Percentiles rank a stretch among this genome's conserved stretches.
Evolutionary conservation across 1,140 invertebrate genomes (phyloP).

Genomic region (Tetraneura akinire): DNA sequence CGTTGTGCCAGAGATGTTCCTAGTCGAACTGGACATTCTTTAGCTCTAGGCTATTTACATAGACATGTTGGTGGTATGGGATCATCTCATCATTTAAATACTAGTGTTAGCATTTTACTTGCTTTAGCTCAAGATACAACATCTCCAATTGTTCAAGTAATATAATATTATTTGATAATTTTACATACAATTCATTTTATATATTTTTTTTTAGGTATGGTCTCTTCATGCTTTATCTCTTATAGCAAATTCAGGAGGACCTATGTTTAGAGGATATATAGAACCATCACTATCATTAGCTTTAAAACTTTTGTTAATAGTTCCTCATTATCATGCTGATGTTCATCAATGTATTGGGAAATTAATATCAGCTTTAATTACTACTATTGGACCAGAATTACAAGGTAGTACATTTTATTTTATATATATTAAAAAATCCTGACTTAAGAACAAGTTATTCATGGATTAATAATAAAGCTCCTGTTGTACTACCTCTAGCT

Average conservation of each 20-base stretch:
- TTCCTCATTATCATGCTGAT: constrained; percentile 87
- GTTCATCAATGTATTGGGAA: constrained; percentile 94
- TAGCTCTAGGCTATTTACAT: constrained; percentile 90
- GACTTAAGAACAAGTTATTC: no score
- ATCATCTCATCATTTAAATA: constrained; percentile 88
- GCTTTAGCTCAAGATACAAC: constrained; percentile 91
- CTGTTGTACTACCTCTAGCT: no score
- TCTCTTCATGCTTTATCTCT: constrained; percentile 91
- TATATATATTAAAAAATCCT: no score
- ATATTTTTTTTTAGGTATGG: constrained; percentile 76
- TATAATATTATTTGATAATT: constrained; percentile 47
- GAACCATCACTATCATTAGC: constrained; percentile 89
- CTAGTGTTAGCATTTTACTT: constrained; percentile 89
- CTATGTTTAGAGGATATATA: constrained; percentile 96
- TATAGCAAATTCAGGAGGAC: constrained; percentile 96
- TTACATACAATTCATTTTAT: no score
- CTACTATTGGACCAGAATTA: constrained; percentile 96
- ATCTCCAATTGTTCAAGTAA: constrained; percentile 85
- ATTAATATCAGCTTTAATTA: constrained; percentile 89
- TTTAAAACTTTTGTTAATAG: constrained; percentile 84
- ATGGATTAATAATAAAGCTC: no score
- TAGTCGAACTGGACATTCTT: constrained; percentile 86
- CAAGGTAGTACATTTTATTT: constrained; percentile 68
- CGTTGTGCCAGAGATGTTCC: constrained; percentile 86
- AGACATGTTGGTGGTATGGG: constrained; percentile 88